phyloP scores from a whole-genome alignment of 2,888 invertebrate species.

The Baccha elongata region DNA sequence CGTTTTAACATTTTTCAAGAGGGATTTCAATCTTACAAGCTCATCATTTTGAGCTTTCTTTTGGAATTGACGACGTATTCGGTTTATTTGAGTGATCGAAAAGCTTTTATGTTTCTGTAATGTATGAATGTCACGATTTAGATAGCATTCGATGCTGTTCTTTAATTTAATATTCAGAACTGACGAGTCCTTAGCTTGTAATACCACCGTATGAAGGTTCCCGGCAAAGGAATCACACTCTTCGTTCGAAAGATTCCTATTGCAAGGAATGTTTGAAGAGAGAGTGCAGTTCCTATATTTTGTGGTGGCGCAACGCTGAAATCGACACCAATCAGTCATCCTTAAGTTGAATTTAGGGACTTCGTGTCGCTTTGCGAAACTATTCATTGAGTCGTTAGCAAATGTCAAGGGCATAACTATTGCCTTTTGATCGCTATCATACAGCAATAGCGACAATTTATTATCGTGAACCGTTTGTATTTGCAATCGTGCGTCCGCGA shows the following conservation, averaged over 20 bases:
- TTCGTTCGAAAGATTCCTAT: slow-evolving; percentile 10
- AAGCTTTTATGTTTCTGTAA: background rate
- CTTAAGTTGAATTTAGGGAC: slow-evolving; percentile 21
- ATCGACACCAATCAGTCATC: slow-evolving; percentile 13
- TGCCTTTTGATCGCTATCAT: slow-evolving; percentile 17
- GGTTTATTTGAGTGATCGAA: too few species aligned
- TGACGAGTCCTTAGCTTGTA: slow-evolving; percentile 1
- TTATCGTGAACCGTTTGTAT: slow-evolving; percentile 6
- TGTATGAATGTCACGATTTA: background rate
- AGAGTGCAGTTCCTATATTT: slow-evolving; percentile 1
- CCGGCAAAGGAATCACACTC: too few species aligned
- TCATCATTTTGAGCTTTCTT: too few species aligned
- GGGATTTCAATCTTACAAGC: background rate
- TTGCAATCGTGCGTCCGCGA: too few species aligned
- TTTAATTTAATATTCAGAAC: slow-evolving; percentile 6
- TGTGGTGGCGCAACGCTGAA: slow-evolving; percentile 12
- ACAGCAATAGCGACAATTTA: slow-evolving; percentile 4
- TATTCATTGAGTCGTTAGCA: background rate
- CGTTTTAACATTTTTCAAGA: slow-evolving; percentile 1
- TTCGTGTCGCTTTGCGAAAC: slow-evolving; percentile 7
- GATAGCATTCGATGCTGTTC: background rate
- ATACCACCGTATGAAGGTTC: background rate
- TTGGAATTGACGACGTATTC: too few species aligned
- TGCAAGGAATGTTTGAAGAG: background rate
- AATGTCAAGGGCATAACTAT: slow-evolving; percentile 4